phyloP scores from a whole-genome alignment of 2,888 invertebrate genomes.

The Brachynemurus nebulosus region DNA sequence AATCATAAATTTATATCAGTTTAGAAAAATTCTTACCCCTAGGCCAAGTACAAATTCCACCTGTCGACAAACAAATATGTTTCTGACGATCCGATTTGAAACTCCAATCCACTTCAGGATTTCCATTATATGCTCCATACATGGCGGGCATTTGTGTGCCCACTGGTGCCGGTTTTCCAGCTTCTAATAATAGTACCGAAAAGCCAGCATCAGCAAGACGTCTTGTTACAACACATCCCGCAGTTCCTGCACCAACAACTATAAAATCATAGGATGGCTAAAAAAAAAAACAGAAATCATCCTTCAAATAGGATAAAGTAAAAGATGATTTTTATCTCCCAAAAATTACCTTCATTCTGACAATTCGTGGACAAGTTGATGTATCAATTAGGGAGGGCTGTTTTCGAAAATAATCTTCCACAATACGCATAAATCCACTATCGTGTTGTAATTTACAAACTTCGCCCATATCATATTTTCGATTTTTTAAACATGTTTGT shows the following conservation, averaged over 20 bases:
- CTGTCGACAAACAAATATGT: slow-evolving; percentile 9
- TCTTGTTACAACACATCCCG: slow-evolving; percentile 12
- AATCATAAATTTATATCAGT: background rate
- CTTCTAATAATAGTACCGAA: slow-evolving; percentile 12
- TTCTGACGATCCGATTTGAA: slow-evolving; percentile 8
- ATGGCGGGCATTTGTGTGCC: slow-evolving; percentile 10
- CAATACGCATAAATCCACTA: background rate
- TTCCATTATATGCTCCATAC: slow-evolving; percentile 10
- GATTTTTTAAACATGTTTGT: no score
- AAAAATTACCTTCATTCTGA: background rate
- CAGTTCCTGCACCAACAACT: slow-evolving; percentile 12
- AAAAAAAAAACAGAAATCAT: slow-evolving; percentile 2
- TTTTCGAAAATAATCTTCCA: background rate
- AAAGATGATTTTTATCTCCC: background rate
- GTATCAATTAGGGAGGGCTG: background rate
- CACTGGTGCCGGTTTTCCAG: slow-evolving; percentile 12
- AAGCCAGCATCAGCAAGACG: slow-evolving; percentile 11
- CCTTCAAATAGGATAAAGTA: background rate
- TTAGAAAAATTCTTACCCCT: slow-evolving; percentile 10
- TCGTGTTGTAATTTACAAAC: background rate
- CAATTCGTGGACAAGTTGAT: background rate
- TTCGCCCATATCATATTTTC: background rate
- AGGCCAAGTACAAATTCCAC: slow-evolving; percentile 10
- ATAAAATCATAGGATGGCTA: slow-evolving; percentile 13
- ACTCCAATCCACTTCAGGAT: slow-evolving; percentile 12